Base-by-base conservation (phyloP, 2,888 invertebrate species). In the Myopa tessellatipennis region DNA sequence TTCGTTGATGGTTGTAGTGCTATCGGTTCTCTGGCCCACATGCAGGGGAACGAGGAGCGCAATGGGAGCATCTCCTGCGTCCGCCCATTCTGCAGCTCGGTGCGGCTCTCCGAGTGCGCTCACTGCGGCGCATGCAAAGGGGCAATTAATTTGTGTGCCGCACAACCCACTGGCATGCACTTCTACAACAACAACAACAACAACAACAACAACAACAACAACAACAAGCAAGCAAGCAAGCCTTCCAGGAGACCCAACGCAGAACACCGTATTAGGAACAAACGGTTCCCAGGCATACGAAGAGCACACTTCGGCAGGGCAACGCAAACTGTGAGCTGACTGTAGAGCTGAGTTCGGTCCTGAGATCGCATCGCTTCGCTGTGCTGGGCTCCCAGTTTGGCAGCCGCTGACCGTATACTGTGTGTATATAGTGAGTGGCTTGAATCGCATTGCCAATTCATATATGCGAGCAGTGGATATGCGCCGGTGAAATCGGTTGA, bases 81-180 rank as follows among this genome's bases (percentile, higher is more conserved):
- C n/a, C 55, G 16, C 55, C 5, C 16, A 55, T 55, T 12, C 55
- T 55, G 55, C 55, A 34, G 34, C 34, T 70, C 70, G 55, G 16
- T 40, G 12, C 12, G 50, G n/a, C n/a, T n/a, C 58, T 7, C 18
- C 40, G 73, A 40, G 73, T 18, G 34, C 10, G 5, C 34, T 34
- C 45, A 6, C 26, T 61, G 61, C 63, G 82, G 82, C 87, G 87
- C 87, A 88, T 87, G 87, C 87, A 88, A 86, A 85, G 84, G 84
- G 82, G 88, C 87, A 87, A 87, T 87, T 88, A 87, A 88, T 87
- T 88, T 88, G 85, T 86, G 82, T 83, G 82, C 83, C 83, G 81
- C 80, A 83, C 82, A 81, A 80, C 81, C 81, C 79, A 79, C 79
- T 81, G 82, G 81, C 84, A 82, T 83, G 85, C 83, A 81, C 80